Base-by-base conservation (phyloP, 2,113 vertebrate genomes). In the Gambusia holbrooki region DNA sequence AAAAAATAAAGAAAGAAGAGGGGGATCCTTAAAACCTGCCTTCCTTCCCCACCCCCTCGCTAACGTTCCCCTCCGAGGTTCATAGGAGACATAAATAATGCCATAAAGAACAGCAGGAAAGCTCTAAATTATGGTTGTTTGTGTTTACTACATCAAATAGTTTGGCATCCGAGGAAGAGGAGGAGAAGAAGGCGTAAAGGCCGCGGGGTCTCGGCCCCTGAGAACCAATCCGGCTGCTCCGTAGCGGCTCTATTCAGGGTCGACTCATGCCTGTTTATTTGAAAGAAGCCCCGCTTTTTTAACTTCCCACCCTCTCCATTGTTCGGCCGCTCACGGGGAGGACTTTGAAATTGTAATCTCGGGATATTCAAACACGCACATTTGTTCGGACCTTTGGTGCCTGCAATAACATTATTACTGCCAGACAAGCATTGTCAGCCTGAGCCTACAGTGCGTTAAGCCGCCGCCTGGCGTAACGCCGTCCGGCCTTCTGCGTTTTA, bases 291-390 rank as follows among this genome's bases (percentile, higher is more conserved):
- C 87, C 66, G 74, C 85, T 91, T 88, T 91, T 92, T 94, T 90
- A 93, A 93, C 94, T 89, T 90, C 86, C 91, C 90, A 91, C 88
- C 89, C 79, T 87, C 79, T 84, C 90, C 79, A 92, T 92, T 94
- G 92, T 93, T 85, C 32, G 6, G 77, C 85, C 82, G 88, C 90
- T 93, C 93, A 93, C 84, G 92, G 88, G 90, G 93, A 94, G 93
- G 91, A 94, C 93, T 94, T 94, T 93, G 89, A 93, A 94, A 94
- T 94, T 95, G 94, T 94, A 94, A 95, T 95, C 90, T 92, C 82
- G 73, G 87, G 90, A 94, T 92, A 93, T 91, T 94, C 93, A 94
- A 90, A 93, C 91, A 91, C 92, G 85, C 91, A 91, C 93, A 93
- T 95, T 94, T 94, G 92, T 94, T 92, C 88, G 91, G 91, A 92